Conservation (phyloP, 2,888 invertebrate species). For the Chelonus formosanus region DNA sequence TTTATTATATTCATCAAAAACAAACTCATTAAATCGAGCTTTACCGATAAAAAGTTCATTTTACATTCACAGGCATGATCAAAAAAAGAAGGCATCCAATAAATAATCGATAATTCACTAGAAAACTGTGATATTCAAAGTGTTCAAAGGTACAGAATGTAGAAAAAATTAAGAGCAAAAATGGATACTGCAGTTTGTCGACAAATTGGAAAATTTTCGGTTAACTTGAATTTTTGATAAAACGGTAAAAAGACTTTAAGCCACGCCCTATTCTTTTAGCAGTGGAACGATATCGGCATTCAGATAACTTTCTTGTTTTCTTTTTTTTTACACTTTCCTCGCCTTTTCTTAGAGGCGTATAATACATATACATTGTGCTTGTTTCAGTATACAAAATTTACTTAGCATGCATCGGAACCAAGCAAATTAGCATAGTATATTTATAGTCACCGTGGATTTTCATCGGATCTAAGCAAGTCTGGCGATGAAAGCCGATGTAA, state of each 20-base stretch:
- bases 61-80: too few relatives aligned
- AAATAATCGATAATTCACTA: constrained; percentile 1
- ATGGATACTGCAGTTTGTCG: not conserved
- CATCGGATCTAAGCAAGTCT: constrained; percentile 6
- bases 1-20: too few relatives aligned
- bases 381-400: constrained; percentile 27
- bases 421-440: constrained; percentile 34
- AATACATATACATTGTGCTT: not conserved
- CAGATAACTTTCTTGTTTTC: too few relatives aligned
- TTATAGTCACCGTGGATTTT: constrained; percentile 31
- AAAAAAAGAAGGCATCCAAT: not conserved
- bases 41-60: too few relatives aligned
- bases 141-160: too few relatives aligned
- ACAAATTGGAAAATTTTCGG: constrained; percentile 5
- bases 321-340: not conserved
- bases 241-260: not conserved
- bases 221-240: not conserved
- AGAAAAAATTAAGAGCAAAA: not conserved
- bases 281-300: not conserved
- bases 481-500: constrained; percentile 13
- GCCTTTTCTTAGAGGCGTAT: not conserved
- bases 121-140: too few relatives aligned
- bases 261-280: not conserved
- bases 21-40: too few relatives aligned
- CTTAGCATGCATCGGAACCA: constrained; percentile 30